Conservation (phyloP, 23 tunicate genomes). For the Oikopleura vanhoeffeni region DNA sequence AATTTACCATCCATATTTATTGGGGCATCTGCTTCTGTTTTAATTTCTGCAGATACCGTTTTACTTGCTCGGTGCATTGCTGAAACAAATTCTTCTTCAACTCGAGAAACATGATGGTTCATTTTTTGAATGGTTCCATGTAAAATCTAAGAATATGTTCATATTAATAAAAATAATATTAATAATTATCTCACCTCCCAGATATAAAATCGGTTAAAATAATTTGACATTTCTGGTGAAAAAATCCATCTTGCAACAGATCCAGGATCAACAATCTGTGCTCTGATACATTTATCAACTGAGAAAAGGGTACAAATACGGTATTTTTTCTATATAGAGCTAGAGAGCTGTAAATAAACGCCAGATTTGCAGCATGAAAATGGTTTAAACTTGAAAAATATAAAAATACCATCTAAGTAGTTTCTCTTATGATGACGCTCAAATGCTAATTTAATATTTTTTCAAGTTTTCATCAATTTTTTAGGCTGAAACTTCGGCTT, state of each 20-base stretch:
- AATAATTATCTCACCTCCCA: constrained; percentile 15
- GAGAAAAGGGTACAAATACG: constrained; percentile 13
- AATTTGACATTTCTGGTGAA: constrained; percentile 66
- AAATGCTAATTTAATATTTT: no score
- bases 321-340: not conserved
- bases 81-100: constrained; percentile 22
- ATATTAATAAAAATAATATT: no score
- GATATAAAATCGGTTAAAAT: constrained; percentile 29
- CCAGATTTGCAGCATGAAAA: no score
- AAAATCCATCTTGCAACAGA: constrained; percentile 87
- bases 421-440: no score
- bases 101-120: constrained; percentile 48
- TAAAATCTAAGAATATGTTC: constrained; percentile 78
- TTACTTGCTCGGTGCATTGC: not conserved
- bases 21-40: not conserved
- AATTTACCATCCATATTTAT: constrained; percentile 22
- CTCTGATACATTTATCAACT: constrained; percentile 82
- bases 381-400: no score
- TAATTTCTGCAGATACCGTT: not conserved
- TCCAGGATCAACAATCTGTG: constrained; percentile 74
- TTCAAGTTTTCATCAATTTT: no score
- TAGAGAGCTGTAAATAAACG: no score
- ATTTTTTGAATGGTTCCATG: constrained; percentile 84
- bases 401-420: no score
- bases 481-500: no score